Evolutionary conservation across 2,797 vertebrate genomes (phyloP).

Genomic region (Bucorvus abyssinicus): DNA sequence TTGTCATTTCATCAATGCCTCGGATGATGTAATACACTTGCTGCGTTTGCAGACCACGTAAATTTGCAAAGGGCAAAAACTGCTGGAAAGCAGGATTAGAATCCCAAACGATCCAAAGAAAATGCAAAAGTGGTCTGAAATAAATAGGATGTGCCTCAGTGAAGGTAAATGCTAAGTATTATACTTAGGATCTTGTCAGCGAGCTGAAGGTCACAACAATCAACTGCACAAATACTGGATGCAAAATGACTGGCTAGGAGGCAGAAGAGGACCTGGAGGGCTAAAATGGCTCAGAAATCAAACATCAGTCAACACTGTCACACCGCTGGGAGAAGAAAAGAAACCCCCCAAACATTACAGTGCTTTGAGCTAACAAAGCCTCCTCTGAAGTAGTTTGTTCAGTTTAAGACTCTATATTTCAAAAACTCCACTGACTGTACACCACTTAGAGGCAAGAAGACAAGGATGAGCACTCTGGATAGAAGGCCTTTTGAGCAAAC

Average conservation of each 20-base stretch:
- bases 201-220: slow-evolving; percentile 25
- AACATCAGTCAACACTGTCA: neutral
- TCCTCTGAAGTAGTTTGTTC: neutral
- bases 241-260: neutral
- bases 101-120: neutral
- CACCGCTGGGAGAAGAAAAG: neutral
- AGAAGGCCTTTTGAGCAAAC: neutral
- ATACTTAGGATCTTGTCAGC: neutral
- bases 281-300: neutral
- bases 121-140: neutral
- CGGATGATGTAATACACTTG: neutral
- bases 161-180: neutral
- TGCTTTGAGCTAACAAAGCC: neutral
- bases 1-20: neutral
- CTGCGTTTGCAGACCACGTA: neutral
- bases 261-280: neutral
- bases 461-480: neutral
- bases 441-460: neutral
- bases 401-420: neutral
- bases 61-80: slow-evolving; percentile 18
- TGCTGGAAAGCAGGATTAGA: neutral
- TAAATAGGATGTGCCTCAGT: neutral
- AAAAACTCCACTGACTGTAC: neutral
- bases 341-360: neutral
- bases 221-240: slow-evolving; percentile 6